Evolutionary conservation across 1,140 invertebrate species (phyloP), one percentile per base, ranked within the genome.

Genomic region (Patella vulgata): DNA sequence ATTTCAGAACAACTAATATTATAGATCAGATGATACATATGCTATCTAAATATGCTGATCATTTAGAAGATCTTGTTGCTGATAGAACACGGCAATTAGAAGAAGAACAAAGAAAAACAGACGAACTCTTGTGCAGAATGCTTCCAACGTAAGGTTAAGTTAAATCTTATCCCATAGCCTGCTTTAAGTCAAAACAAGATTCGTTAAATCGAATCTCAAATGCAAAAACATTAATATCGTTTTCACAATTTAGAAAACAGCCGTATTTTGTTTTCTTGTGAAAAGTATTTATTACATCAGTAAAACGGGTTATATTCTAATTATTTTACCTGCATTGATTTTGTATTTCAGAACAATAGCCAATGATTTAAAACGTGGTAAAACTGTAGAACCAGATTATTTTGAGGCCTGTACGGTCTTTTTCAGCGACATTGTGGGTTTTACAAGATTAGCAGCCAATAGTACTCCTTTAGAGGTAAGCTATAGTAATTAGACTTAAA

Each of bases 91-190:
- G 93, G 68, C 92, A 95, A 77, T 83, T 95, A 59, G 92, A 94
- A 74, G 89, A 93, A 86, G 93, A 95, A 84, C 93, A 94, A 82
- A 93, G 93, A 84, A 95, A 95, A 84, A 95, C 93, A 31, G 94
- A 96, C 73, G 92, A 94, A 78, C 86, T 96, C 27, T 85, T 96
- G n/a, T 93, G 93, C 81, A 87, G 93, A 74, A 95, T 96, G 93
- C 84, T 95, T 48, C 93, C 93, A 23, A 92, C 89, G 93, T 92
- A 86, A 78, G 78, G 21, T 36, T 14, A 36, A n/a, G n/a, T n/a
- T n/a, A n/a, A n/a, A n/a, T n/a, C n/a, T n/a, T n/a, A n/a, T n/a
- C n/a, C n/a, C n/a, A n/a, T n/a, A n/a, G n/a, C n/a, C n/a, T n/a
- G n/a, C n/a, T n/a, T n/a, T n/a, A n/a, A n/a, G n/a, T n/a, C n/a